These are phyloP conservation scores for Limnothrissa miodon DNA, from an alignment of 2,113 vertebrate species.

Conservation along the genomic window DNA sequence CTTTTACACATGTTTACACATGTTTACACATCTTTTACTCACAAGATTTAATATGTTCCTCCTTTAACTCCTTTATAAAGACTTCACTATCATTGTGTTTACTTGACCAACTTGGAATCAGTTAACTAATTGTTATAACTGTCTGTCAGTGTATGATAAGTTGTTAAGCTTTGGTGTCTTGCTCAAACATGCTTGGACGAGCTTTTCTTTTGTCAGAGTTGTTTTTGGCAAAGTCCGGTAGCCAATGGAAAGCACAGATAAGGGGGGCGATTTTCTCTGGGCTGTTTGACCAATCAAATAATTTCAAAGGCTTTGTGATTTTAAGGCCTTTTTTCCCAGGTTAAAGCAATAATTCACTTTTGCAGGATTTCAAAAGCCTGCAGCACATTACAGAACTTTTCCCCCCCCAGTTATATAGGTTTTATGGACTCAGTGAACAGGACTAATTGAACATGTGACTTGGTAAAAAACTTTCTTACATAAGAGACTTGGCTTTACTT, in stretches of 20 bases:
- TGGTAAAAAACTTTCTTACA: neutral
- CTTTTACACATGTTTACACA: neutral
- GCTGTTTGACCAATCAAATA: neutral
- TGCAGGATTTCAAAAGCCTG: neutral
- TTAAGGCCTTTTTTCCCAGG: neutral
- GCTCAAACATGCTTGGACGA: neutral
- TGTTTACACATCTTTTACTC: too few relatives aligned
- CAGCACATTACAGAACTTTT: neutral
- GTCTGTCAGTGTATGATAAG: neutral
- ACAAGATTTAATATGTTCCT: too few relatives aligned
- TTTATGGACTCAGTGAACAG: neutral
- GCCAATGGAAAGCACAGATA: neutral
- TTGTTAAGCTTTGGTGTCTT: neutral
- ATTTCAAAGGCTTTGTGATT: neutral
- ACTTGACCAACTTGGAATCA: neutral
- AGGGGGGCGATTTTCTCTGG: neutral
- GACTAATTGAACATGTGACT: neutral
- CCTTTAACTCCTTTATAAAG: neutral
- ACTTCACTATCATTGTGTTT: neutral
- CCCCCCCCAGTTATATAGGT: neutral
- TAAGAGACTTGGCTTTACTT: neutral
- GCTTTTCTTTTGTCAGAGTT: neutral
- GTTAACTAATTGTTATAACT: neutral
- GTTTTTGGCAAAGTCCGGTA: neutral
- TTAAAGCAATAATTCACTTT: neutral